These are phyloP conservation scores for Ectemnius lituratus DNA, from an alignment of 2,888 invertebrate species.

Conservation along the genomic window DNA sequence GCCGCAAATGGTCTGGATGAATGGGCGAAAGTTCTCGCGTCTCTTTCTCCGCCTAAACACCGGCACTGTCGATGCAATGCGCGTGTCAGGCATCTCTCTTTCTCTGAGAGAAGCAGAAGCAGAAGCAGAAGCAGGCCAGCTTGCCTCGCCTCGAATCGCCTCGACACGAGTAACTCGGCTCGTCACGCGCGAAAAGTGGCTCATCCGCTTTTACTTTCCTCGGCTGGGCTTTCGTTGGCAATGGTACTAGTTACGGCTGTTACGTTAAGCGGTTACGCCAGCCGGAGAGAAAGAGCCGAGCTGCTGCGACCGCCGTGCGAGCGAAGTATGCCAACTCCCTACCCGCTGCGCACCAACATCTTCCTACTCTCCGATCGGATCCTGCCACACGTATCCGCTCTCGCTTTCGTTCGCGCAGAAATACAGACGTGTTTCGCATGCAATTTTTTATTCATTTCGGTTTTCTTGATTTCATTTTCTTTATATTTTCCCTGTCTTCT, in stretches of 20 bases:
- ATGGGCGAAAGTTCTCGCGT: constrained; percentile 64
- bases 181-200: constrained; percentile 69
- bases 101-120: constrained; percentile 15
- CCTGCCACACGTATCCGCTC: constrained; percentile 48
- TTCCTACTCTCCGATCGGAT: neutral
- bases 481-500: too few species aligned
- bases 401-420: constrained; percentile 39
- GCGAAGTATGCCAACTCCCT: constrained; percentile 43
- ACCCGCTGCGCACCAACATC: neutral
- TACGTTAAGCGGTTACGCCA: constrained; percentile 71
- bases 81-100: constrained; percentile 14
- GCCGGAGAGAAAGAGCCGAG: constrained; percentile 33
- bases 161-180: constrained; percentile 12
- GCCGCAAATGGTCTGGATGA: constrained; percentile 49
- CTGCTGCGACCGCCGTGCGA: constrained; percentile 36
- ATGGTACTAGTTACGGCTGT: constrained; percentile 76
- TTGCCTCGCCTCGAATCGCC: constrained; percentile 20
- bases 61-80: constrained; percentile 4
- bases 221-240: constrained; percentile 73
- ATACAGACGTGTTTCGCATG: too few species aligned
- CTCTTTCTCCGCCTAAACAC: constrained; percentile 38
- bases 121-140: too few species aligned
- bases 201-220: constrained; percentile 74
- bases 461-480: too few species aligned
- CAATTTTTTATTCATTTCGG: too few species aligned